Evolutionary conservation across 2,888 invertebrate genomes (phyloP).

Genomic region (Cylloceria caligata): DNA sequence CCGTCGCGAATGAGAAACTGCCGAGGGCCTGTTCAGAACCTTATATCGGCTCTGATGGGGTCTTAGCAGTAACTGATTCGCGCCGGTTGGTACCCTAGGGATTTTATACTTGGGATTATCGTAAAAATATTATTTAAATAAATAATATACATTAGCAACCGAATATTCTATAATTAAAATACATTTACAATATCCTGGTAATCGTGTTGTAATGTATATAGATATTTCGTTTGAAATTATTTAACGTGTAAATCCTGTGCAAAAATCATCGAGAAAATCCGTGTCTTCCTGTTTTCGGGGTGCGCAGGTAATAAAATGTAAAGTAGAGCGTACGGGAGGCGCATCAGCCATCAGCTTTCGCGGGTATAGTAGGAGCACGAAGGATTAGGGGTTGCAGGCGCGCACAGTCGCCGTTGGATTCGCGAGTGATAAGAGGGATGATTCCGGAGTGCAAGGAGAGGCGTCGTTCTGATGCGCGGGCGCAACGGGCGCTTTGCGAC

Average conservation of each 20-base stretch:
- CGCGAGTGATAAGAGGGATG: slow-evolving; percentile 58
- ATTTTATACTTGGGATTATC: no score
- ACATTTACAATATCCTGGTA: no score
- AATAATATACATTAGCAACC: no score
- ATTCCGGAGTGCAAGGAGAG: slow-evolving; percentile 11
- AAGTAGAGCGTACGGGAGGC: slow-evolving; percentile 7
- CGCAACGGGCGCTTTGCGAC: slow-evolving; percentile 23
- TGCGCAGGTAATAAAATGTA: slow-evolving; percentile 47
- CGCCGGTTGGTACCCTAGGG: no score
- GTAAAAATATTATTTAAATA: no score
- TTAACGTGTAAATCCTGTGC: neutral
- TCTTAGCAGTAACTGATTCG: no score
- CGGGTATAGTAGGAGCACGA: slow-evolving; percentile 47
- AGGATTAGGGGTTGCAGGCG: slow-evolving; percentile 76
- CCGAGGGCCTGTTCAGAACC: no score
- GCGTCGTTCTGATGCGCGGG: slow-evolving; percentile 34
- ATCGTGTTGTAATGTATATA: no score
- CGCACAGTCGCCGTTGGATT: slow-evolving; percentile 74
- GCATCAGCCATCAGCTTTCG: slow-evolving; percentile 37
- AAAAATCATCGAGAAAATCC: slow-evolving; percentile 35
- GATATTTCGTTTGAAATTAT: no score
- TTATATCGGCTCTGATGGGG: no score
- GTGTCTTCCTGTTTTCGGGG: slow-evolving; percentile 43
- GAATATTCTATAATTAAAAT: neutral
- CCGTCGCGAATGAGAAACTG: no score